These are phyloP conservation scores for Schizopygopsis pylzovi DNA, from an alignment of 2,797 vertebrate genomes.

Conservation along the genomic window DNA sequence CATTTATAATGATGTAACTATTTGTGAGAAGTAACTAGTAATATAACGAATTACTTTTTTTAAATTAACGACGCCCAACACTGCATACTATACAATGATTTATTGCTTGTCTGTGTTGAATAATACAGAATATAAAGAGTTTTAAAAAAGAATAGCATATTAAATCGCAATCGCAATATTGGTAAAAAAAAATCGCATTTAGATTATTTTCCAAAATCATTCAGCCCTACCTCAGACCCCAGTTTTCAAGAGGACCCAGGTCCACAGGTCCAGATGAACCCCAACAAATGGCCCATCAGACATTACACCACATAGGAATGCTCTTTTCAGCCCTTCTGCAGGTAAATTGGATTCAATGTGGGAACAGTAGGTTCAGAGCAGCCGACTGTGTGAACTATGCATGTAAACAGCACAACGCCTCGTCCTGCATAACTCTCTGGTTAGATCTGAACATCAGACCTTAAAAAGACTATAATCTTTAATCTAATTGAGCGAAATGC, in stretches of 20 bases:
- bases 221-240: background rate
- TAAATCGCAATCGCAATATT: too few species aligned
- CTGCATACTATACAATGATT: too few species aligned
- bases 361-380: background rate
- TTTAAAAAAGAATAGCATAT: too few species aligned
- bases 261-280: background rate
- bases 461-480: constrained; percentile 47
- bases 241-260: background rate
- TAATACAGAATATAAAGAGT: too few species aligned
- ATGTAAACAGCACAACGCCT: constrained; percentile 22
- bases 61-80: too few species aligned
- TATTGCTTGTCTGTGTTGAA: too few species aligned
- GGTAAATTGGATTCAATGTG: background rate
- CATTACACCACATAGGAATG: background rate
- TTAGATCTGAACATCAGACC: constrained; percentile 35
- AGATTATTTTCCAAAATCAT: too few species aligned
- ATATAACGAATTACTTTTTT: too few species aligned
- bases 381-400: background rate
- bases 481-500: constrained; percentile 58
- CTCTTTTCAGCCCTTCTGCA: too few species aligned
- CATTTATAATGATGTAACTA: too few species aligned
- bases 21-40: too few species aligned
- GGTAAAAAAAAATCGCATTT: too few species aligned
- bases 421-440: background rate
- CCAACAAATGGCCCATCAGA: background rate